Evolutionary conservation across 2,113 vertebrate genomes (phyloP).

Genomic region (Tyto alba): DNA sequence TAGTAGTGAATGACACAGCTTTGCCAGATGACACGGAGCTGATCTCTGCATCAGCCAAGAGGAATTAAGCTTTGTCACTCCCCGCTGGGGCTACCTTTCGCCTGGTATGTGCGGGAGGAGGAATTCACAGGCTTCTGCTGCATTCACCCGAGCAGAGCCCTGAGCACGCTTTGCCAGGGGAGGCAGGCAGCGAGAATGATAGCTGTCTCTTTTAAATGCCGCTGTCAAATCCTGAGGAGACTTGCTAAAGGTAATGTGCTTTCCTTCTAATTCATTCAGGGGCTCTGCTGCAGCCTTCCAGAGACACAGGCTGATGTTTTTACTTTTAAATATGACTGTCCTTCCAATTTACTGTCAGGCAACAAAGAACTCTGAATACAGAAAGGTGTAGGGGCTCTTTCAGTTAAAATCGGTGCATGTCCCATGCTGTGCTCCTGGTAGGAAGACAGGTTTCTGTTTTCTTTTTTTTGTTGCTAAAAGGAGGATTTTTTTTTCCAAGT

Average conservation of each 20-base stretch:
- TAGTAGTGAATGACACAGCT: conserved; percentile 72
- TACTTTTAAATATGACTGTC: conserved; percentile 60
- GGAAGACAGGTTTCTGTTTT: not conserved
- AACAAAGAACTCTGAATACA: conserved; percentile 70
- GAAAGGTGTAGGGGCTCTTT: not conserved
- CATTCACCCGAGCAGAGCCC: conserved; percentile 73
- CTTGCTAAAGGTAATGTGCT: conserved; percentile 91
- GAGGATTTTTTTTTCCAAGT: not conserved
- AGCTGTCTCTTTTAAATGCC: conserved; percentile 99
- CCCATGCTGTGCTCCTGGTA: not conserved
- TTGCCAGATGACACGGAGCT: conserved; percentile 69
- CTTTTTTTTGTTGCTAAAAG: not conserved
- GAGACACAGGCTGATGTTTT: conserved; percentile 33
- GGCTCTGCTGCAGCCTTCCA: conserved; percentile 12
- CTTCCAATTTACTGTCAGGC: conserved; percentile 53
- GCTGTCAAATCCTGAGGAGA: conserved; percentile 96
- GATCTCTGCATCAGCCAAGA: conserved; percentile 79
- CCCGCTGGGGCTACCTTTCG: conserved; percentile 76
- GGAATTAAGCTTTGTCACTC: conserved; percentile 81
- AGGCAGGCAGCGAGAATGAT: conserved; percentile 87
- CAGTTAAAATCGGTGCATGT: not conserved
- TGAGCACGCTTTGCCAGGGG: conserved; percentile 65
- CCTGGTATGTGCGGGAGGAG: conserved; percentile 74
- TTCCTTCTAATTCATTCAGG: conserved; percentile 54
- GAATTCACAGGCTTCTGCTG: conserved; percentile 78